Base-by-base conservation (phyloP, 2,888 invertebrate species). In the Limnephilus rhombicus region DNA sequence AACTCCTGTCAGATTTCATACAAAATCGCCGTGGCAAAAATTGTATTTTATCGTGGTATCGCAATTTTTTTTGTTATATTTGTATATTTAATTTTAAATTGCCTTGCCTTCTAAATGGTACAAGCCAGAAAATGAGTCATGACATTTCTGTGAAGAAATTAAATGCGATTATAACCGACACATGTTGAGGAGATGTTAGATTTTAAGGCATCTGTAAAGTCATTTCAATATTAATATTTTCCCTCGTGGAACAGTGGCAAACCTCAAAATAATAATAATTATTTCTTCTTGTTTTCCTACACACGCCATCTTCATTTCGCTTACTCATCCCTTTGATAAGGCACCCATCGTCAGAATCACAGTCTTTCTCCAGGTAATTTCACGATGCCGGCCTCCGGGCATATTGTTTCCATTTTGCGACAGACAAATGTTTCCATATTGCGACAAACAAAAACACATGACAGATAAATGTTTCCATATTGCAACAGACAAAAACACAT, bases 151-250 rank as follows among this genome's bases (percentile, higher is more conserved):
- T 24, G 24, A 68, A 68, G 24, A 68, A 68, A 7, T 68, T 9
- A 68, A 68, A 68, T 9, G 24, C 34, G 34, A 37, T 83, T 83
- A 83, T 83, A 34, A 37, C 83, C 37, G 37, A 83, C 83, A 13
- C 37, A 34, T n/a, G 7, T 31, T 83, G 18, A 37, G 15, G 37
- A 41, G 37, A 37, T 24, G 83, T 24, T 83, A 83, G 83, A 37
- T 37, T 83, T 24, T 83, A 83, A 83, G 83, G 37, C 83, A 83
- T 83, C 83, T 41, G 34, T 83, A 34, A 31, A 83, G 83, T 83
- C 83, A 37, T 83, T 37, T 41, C 83, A 34, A 83, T 31, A 83
- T 18, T 53, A 53, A 5, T 83, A 37, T 37, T 24, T 31, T 37
- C 24, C 34, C 37, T 37, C 83, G 37, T 13, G 18, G 83, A 83